A percentile compares a stretch with the other conserved stretches of the same genome.
Evolutionary conservation across 2,888 invertebrate genomes (phyloP).

Genomic region (Platynereis dumerilii): DNA sequence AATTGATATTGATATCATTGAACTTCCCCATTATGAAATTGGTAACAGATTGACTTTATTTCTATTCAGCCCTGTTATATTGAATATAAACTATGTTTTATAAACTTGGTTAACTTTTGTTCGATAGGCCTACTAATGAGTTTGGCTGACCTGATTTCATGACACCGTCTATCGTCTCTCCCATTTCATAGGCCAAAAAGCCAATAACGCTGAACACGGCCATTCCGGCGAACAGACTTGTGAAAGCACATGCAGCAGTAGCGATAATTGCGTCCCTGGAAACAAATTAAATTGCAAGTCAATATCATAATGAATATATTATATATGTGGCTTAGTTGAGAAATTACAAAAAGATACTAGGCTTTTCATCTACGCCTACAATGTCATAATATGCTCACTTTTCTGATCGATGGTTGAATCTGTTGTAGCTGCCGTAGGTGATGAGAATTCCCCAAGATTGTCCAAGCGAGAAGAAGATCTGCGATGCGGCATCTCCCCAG

Average conservation of each 20-base stretch:
- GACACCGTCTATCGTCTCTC: neutral
- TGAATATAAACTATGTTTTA: too few relatives aligned
- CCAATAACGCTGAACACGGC: slow-evolving; percentile 2
- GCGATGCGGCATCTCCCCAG: slow-evolving; percentile 20
- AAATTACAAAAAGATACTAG: too few relatives aligned
- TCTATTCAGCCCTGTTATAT: too few relatives aligned
- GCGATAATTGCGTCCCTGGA: slow-evolving; percentile 1
- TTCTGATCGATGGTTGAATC: slow-evolving; percentile 8
- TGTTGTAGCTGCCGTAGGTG: slow-evolving; percentile 17
- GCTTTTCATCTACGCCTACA: too few relatives aligned
- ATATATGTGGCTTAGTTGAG: too few relatives aligned
- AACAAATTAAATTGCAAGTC: neutral
- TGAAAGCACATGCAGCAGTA: neutral
- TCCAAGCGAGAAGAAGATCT: slow-evolving; percentile 20
- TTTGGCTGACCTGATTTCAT: slow-evolving; percentile 9
- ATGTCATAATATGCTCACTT: slow-evolving; percentile 6
- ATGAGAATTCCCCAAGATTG: slow-evolving; percentile 17
- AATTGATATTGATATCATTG: too few relatives aligned
- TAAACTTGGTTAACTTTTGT: too few relatives aligned
- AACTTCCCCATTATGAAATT: too few relatives aligned
- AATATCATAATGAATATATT: too few relatives aligned
- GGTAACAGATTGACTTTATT: too few relatives aligned
- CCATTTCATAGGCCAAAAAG: slow-evolving; percentile 4
- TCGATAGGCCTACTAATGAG: too few relatives aligned
- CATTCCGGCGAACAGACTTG: neutral